Base-by-base conservation (phyloP, 1,140 invertebrate genomes). In the Brachionus rubens region DNA sequence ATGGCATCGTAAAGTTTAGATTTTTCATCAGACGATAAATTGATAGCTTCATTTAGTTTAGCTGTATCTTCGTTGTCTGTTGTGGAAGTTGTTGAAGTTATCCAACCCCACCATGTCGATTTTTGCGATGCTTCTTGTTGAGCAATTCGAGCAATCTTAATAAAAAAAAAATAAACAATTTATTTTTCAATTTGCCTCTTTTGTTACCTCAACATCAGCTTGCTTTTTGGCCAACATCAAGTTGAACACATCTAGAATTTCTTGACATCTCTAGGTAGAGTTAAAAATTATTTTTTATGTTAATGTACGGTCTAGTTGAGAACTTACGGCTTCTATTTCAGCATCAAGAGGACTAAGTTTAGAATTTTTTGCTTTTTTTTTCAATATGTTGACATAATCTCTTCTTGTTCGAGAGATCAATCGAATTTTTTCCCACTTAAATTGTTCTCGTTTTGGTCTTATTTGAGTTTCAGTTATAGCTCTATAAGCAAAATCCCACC, bases 401-500 rank as follows among this genome's bases (percentile, higher is more conserved):
- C 43, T 28, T n/a, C 54, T 33, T 9, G 41, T 76, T 65, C 43
- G 43, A 5, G 14, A n/a, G 12, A 50, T 10, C 10, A 76, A 7
- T 41, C 30, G 48, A 1, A 77, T 77, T 30, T 24, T 50, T 30
- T 65, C 16, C 76, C 76, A 77, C 16, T 52, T 67, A 28, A 48
- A 77, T 19, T 26, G 19, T 12, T 77, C 76, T 28, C 21, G 19
- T 68, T 46, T 68, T n/a, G 76, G 76, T 50, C 33, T 24, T 28
- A 77, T 41, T 24, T 36, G 12, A 30, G 56, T 46, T 14, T 77
- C 30, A 10, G n/a, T 3, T 24, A 68, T 68, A 30, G 46, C 65
- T 40, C 36, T 28, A 56, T 40, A 67, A 16, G 76, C 76, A 68
- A 67, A 77, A 36, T 54, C 19, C 76, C 76, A 77, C n/a, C 76